These are phyloP conservation scores for Heptranchias perlo DNA, from an alignment of 2,113 vertebrate species.

Conservation along the genomic window DNA sequence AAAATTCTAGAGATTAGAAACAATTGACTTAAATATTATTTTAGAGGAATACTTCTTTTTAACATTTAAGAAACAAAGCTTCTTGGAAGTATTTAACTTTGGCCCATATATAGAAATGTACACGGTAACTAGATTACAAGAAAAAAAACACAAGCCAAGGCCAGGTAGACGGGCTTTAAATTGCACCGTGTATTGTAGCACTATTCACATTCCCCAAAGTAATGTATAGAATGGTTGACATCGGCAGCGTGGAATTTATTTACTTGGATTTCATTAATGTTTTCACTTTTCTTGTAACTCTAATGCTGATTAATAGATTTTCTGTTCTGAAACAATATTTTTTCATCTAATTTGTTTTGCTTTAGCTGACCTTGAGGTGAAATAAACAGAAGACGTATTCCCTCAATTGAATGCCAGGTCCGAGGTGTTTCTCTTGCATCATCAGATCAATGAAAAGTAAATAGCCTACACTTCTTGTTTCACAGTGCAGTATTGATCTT, in stretches of 20 bases:
- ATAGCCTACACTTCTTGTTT: constrained; percentile 99
- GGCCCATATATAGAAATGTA: not conserved
- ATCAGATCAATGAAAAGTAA: constrained; percentile 99
- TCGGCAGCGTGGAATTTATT: constrained; percentile 21
- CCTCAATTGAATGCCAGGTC: constrained; percentile 92
- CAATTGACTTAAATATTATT: not conserved
- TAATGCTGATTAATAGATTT: constrained; percentile 80
- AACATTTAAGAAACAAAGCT: not conserved
- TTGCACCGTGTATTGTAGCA: not conserved
- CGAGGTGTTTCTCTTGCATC: constrained; percentile 98
- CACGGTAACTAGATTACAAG: not conserved
- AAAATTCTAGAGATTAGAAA: not conserved
- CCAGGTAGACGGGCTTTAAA: not conserved
- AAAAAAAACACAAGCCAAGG: not conserved
- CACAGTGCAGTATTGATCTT: constrained; percentile 96
- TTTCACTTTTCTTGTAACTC: constrained; percentile 49
- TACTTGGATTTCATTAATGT: constrained; percentile 29
- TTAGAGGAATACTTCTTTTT: not conserved
- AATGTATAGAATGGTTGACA: constrained; percentile 28
- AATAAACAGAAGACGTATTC: constrained; percentile 80
- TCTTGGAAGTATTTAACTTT: not conserved
- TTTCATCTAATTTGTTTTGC: constrained; percentile 74
- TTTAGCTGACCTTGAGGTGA: constrained; percentile 74
- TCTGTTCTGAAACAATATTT: constrained; percentile 63
- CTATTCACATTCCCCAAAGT: not conserved